Evolutionary conservation across 2,797 vertebrate genomes (phyloP).

Genomic region (Eremophila alpestris): DNA sequence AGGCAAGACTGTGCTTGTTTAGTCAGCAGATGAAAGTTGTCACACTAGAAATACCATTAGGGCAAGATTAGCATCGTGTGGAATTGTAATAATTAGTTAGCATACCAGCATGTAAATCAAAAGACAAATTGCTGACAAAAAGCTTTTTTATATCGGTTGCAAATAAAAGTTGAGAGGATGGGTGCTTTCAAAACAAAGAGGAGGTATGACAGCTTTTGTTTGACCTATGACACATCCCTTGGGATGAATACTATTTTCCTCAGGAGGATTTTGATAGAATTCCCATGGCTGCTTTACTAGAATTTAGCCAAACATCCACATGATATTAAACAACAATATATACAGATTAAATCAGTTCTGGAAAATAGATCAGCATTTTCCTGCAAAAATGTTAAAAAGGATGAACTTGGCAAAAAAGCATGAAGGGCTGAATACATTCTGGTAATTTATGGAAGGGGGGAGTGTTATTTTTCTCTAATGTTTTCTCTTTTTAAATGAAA

Average conservation of each 20-base stretch:
- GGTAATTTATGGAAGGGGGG: background rate
- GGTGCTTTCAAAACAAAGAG: background rate
- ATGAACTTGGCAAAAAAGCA: background rate
- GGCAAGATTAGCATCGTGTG: background rate
- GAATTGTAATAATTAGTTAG: conserved; percentile 57
- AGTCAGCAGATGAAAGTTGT: conserved; percentile 56
- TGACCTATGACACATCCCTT: conserved; percentile 23
- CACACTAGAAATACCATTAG: conserved; percentile 65
- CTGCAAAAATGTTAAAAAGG: background rate
- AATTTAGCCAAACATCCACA: background rate
- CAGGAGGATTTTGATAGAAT: background rate
- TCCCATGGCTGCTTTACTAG: background rate
- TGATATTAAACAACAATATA: background rate
- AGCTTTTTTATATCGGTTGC: background rate
- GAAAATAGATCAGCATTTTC: background rate
- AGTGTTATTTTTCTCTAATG: background rate
- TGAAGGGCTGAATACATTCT: background rate
- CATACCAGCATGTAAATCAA: conserved; percentile 27
- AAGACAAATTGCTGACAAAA: conserved; percentile 40
- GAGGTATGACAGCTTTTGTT: background rate
- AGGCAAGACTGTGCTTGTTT: conserved; percentile 58
- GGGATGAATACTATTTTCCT: conserved; percentile 5
- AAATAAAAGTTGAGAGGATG: conserved; percentile 8
- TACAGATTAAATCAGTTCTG: background rate
- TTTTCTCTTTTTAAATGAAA: background rate